Evolutionary conservation across 2,113 vertebrate species (phyloP).

Genomic region (Callipepla californica): DNA sequence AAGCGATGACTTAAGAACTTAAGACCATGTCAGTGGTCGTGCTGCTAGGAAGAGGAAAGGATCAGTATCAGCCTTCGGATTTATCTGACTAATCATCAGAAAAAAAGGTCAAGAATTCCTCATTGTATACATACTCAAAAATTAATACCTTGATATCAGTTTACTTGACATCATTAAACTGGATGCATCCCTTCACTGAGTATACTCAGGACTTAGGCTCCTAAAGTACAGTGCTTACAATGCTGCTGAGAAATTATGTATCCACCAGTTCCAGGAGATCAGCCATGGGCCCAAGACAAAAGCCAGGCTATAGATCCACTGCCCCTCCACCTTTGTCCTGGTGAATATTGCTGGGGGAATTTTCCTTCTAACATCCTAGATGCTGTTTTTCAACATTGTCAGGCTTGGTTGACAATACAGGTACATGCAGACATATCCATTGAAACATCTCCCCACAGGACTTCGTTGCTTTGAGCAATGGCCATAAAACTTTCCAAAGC

Average conservation of each 20-base stretch:
- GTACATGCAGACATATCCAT: background rate
- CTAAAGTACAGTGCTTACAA: background rate
- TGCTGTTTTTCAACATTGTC: background rate
- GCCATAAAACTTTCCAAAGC: background rate
- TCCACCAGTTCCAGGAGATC: background rate
- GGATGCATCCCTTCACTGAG: background rate
- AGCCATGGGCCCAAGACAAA: background rate
- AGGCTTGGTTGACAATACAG: background rate
- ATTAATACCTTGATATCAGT: background rate
- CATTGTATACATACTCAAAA: background rate
- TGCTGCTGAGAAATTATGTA: background rate
- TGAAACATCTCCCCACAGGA: background rate
- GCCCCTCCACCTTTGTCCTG: background rate
- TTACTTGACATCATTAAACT: background rate
- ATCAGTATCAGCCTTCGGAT: background rate
- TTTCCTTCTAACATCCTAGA: background rate
- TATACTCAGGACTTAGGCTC: background rate
- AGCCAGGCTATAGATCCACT: background rate
- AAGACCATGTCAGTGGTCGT: background rate
- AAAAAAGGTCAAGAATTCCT: background rate
- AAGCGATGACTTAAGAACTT: background rate
- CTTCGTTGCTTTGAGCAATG: background rate
- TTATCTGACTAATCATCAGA: background rate
- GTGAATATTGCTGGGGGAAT: background rate
- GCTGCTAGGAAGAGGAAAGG: background rate